Percentiles rank a stretch among this genome's conserved stretches.
Conservation (phyloP, 2,888 invertebrate genomes). For the Pardosa pseudoannulata region DNA sequence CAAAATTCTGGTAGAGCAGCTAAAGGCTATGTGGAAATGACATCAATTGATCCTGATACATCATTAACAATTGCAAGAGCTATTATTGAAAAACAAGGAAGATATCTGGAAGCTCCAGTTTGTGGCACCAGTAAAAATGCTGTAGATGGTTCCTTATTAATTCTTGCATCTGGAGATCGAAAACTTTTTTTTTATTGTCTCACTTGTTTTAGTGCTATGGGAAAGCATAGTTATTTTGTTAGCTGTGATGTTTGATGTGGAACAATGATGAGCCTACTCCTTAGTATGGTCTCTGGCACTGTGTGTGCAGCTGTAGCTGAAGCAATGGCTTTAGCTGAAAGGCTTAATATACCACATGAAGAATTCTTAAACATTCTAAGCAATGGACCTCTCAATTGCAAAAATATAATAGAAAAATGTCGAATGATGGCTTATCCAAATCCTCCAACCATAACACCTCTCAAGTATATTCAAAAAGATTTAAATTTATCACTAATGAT, state of each 20-base stretch:
- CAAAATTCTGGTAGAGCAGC: slow-evolving; percentile 78
- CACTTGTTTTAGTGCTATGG: slow-evolving; percentile 96
- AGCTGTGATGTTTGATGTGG: slow-evolving; percentile 94
- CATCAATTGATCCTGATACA: slow-evolving; percentile 94
- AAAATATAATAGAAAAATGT: slow-evolving; percentile 89
- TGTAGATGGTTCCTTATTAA: slow-evolving; percentile 90
- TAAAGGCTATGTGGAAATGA: slow-evolving; percentile 98
- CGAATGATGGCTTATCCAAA: slow-evolving; percentile 91
- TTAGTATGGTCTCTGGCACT: slow-evolving; percentile 93
- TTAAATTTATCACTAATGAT: slow-evolving; percentile 90
- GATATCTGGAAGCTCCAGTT: slow-evolving; percentile 94
- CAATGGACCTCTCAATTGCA: slow-evolving; percentile 88
- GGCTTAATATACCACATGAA: slow-evolving; percentile 91
- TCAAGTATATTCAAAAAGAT: slow-evolving; percentile 97
- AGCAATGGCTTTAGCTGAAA: slow-evolving; percentile 94
- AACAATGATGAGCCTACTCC: slow-evolving; percentile 94
- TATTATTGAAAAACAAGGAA: slow-evolving; percentile 84
- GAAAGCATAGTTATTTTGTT: slow-evolving; percentile 93
- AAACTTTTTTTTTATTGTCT: slow-evolving; percentile 94
- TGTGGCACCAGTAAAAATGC: slow-evolving; percentile 92
- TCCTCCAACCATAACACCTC: slow-evolving; percentile 89
- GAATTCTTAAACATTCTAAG: slow-evolving; percentile 93
- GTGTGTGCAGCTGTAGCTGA: slow-evolving; percentile 93
- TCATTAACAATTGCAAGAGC: slow-evolving; percentile 91
- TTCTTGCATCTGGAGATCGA: slow-evolving; percentile 83